Base-by-base conservation (phyloP, 2,113 vertebrate genomes). In the Solenodon paradoxus region DNA sequence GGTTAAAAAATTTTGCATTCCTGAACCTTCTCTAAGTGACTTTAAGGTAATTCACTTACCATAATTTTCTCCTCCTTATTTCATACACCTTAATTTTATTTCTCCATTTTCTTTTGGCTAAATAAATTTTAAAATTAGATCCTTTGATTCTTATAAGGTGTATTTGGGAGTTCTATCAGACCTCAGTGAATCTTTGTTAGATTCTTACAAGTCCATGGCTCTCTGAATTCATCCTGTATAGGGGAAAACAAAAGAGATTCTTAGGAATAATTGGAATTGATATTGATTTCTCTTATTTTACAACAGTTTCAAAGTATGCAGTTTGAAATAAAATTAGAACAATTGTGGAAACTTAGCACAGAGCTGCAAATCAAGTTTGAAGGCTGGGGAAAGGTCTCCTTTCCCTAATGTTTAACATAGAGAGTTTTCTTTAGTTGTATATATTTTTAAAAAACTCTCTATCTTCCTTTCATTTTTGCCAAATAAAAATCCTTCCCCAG, bases 11-110 rank as follows among this genome's bases (percentile, higher is more conserved):
- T n/a, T 47, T 63, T 80, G 19, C 13, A 79, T 83, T 59, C 45
- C 53, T 66, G 68, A 71, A 51, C 71, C 85, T 91, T 69, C 26
- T 85, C 96, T 85, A 85, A 94, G 28, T 78, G n/a, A 96, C 20
- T 47, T 51, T 55, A 71, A 91, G 78, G 32, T 93, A 92, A 71
- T 79, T 74, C 15, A 79, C 83, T 85, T 86, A n/a, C 63, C 24
- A 13, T 63, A 72, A 28, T n/a, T 35, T 84, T 71, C 24, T n/a
- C 24, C 28, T 68, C 68, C 32, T 49, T 63, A 26, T 79, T 79
- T 89, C 83, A 75, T 64, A 80, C 53, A n/a, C 32, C 92, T 49
- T 93, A 74, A 66, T 93, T 55, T 66, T 89, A 51, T 86, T 85
- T 78, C 57, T 89, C 75, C 35, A 79, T 51, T 93, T 95, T 97